These are phyloP conservation scores for Epinephelus lanceolatus DNA, from an alignment of 2,113 vertebrate species.

Conservation along the genomic window DNA sequence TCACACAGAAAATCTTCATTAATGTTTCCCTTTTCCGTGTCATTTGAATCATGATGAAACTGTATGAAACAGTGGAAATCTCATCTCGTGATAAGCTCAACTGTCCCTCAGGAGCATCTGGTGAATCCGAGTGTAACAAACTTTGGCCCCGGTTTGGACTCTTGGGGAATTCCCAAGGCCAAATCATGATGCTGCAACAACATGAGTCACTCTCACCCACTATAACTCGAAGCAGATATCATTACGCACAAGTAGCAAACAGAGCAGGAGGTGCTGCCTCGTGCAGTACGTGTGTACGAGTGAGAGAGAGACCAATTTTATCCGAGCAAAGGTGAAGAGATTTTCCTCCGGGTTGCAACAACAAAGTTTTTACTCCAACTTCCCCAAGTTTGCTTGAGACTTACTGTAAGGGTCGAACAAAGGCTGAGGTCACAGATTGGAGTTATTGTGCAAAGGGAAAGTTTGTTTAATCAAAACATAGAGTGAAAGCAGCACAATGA, in stretches of 20 bases:
- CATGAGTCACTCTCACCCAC: constrained; percentile 68
- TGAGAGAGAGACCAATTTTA: neutral
- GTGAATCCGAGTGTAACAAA: constrained; percentile 50
- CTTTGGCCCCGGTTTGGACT: constrained; percentile 35
- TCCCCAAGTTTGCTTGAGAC: neutral
- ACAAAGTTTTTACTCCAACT: constrained; percentile 9
- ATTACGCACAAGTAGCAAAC: constrained; percentile 62
- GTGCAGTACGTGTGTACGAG: neutral
- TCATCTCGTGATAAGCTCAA: constrained; percentile 34
- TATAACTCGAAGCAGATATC: constrained; percentile 52
- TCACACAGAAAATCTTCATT: constrained; percentile 14
- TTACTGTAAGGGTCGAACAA: constrained; percentile 15
- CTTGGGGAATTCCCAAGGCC: constrained; percentile 51
- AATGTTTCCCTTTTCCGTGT: constrained; percentile 1
- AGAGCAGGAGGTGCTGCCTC: neutral
- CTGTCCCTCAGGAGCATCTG: constrained; percentile 39
- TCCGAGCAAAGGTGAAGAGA: constrained; percentile 4
- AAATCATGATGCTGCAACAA: constrained; percentile 47
- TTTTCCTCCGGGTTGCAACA: constrained; percentile 23
- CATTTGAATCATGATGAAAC: constrained; percentile 60
- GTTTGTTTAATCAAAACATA: constrained; percentile 45
- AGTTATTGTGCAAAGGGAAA: constrained; percentile 30
- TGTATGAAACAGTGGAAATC: constrained; percentile 60
- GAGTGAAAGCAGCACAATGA: constrained; percentile 4
- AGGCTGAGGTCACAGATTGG: constrained; percentile 30